Conservation (phyloP, 2,113 vertebrate genomes). For the Engraulis encrasicolus region DNA sequence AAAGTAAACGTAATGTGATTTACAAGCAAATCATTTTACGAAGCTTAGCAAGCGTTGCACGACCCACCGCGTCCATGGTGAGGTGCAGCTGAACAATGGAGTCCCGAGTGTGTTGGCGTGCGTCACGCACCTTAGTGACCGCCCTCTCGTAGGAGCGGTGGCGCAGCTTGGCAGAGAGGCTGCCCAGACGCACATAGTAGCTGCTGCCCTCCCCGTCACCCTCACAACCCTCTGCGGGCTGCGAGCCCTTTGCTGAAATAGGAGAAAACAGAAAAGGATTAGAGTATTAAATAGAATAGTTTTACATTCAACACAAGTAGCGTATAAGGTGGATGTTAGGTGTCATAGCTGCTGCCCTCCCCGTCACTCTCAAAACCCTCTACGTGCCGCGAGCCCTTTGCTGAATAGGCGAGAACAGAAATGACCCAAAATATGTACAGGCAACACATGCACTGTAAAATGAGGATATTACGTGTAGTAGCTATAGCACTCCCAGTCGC, state of each 20-base stretch:
- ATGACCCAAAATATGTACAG: no score
- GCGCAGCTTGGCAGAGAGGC: constrained; percentile 84
- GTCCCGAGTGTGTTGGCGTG: constrained; percentile 81
- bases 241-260: constrained; percentile 79
- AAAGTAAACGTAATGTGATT: no score
- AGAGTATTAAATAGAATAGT: no score
- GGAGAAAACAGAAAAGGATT: neutral
- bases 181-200: constrained; percentile 86
- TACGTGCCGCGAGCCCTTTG: constrained; percentile 77
- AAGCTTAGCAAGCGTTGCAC: no score
- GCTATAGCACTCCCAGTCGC: constrained; percentile 72
- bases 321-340: no score
- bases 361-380: constrained; percentile 75
- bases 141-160: constrained; percentile 85
- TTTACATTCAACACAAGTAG: no score
- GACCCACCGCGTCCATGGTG: constrained; percentile 85
- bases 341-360: constrained; percentile 81
- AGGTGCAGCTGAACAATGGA: constrained; percentile 83
- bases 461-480: no score
- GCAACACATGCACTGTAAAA: no score
- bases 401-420: no score
- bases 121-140: constrained; percentile 76
- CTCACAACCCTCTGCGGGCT: constrained; percentile 78
- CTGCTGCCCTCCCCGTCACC: constrained; percentile 70
- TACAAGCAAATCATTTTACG: no score